These are phyloP conservation scores for Tricholauxania praeusta DNA, from an alignment of 2,888 invertebrate species.

Conservation along the genomic window DNA sequence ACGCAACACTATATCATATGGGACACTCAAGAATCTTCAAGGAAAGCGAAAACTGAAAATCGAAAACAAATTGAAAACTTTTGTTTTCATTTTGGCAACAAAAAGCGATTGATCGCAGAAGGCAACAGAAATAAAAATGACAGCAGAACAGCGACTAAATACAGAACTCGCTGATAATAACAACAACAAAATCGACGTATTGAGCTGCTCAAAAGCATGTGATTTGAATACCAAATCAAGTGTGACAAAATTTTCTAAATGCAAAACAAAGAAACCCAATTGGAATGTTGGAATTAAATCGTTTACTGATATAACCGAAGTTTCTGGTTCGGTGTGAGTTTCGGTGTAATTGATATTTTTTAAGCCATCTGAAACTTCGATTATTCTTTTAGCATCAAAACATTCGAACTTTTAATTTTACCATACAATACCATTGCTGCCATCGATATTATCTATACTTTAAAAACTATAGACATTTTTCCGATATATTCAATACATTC, in stretches of 20 bases:
- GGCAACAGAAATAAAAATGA: conserved; percentile 36
- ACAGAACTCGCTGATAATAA: conserved; percentile 12
- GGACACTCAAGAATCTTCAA: conserved; percentile 37
- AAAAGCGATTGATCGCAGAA: conserved; percentile 4
- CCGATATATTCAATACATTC: too few relatives aligned
- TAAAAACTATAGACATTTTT: too few relatives aligned
- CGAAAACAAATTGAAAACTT: conserved; percentile 43
- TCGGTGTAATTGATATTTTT: too few relatives aligned
- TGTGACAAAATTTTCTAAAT: conserved; percentile 19
- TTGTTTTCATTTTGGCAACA: conserved; percentile 52
- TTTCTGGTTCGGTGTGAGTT: too few relatives aligned
- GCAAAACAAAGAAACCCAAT: too few relatives aligned
- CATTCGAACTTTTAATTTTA: too few relatives aligned
- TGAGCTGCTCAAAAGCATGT: conserved; percentile 18
- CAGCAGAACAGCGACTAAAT: conserved; percentile 34
- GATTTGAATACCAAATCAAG: conserved; percentile 34
- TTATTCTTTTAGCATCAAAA: too few relatives aligned
- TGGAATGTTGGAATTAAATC: too few relatives aligned
- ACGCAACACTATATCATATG: background rate
- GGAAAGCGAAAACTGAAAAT: conserved; percentile 30
- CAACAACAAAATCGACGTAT: conserved; percentile 7
- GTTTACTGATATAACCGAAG: too few relatives aligned
- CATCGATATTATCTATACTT: too few relatives aligned
- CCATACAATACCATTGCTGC: too few relatives aligned
- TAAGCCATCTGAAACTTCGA: too few relatives aligned